Evolutionary conservation across 2,797 vertebrate genomes (phyloP), one percentile per base, ranked within the genome.

Genomic region (Liasis olivaceus): DNA sequence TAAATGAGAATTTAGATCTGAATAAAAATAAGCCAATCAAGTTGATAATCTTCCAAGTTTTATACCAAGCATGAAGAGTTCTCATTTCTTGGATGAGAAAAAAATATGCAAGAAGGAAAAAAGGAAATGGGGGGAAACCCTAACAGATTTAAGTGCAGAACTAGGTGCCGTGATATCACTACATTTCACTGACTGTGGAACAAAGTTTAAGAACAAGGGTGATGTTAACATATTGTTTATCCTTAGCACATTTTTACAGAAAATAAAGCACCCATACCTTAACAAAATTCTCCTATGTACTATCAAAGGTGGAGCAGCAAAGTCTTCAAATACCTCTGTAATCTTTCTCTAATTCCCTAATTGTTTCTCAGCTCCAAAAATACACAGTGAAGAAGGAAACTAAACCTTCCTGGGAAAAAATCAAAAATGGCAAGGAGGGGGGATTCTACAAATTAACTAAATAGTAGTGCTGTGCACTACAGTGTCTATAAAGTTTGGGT

Each of bases 11-110:
- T 96, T 91, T 92, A 94, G 92, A 97, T 97, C 93, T 95, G 87
- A 96, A 47, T 24, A 81, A 96, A 97, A 97, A 88, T 87, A 94
- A 95, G 95, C 89, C 95, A 96, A 95, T 96, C 85, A 95, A 92
- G 96, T 95, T 85, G 93, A 96, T 97, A 97, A 89, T 92, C 89
- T 94, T 36, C 54, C 60, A 12, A 0, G 90, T 97, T 96, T 96
- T 90, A 94, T 91, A 92, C 11, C 54, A 94, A 95, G 72, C 85
- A 2, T 28, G 60, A 95, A 94, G 87, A 93, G 92, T 95, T 91
- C 66, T 94, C 31, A 93, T 91, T 96, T 96, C 90, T 94, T 94
- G 47, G 88, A 26, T n/a, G 31, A 59, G 54, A 31, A 31, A 12
- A 60, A 60, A 28, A 97, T 24, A 12, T 24, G 72, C 36, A 81